Percentiles rank a stretch among this genome's conserved stretches.
Evolutionary conservation across 2,113 vertebrate genomes (phyloP).

Genomic region (Camelus bactrianus): DNA sequence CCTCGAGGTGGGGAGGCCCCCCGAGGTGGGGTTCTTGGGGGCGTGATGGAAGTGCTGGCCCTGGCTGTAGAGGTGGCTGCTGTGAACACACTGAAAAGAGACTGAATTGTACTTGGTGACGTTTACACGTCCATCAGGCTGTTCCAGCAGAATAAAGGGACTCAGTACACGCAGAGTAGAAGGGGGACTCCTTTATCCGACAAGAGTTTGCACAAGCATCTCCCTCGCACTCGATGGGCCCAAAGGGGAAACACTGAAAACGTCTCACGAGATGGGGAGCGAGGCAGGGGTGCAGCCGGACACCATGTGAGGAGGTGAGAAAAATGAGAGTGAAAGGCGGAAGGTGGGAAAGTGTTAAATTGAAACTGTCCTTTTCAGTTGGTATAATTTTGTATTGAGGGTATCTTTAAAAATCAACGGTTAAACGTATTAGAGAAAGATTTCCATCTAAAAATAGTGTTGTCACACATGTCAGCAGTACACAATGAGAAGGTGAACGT

Average conservation of each 20-base stretch:
- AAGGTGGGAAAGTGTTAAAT: neutral
- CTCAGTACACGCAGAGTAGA: neutral
- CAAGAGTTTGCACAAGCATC: neutral
- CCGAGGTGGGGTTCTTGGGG: neutral
- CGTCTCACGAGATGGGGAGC: neutral
- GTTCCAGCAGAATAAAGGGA: too few relatives aligned
- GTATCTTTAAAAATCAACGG: neutral
- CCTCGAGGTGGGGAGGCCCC: too few relatives aligned
- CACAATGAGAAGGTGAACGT: neutral
- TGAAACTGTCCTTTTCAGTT: too few relatives aligned
- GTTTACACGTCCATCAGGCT: neutral
- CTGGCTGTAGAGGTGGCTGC: accelerated
- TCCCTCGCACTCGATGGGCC: accelerated
- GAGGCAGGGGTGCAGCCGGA: accelerated
- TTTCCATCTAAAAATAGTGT: neutral
- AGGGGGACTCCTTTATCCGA: neutral
- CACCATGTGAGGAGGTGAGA: accelerated
- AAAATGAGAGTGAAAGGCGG: too few relatives aligned
- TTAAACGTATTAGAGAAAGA: neutral
- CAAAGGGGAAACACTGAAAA: accelerated
- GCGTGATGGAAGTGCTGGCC: neutral
- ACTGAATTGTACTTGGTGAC: neutral
- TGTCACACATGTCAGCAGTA: neutral
- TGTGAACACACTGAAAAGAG: accelerated
- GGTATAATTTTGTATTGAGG: too few relatives aligned